Percentiles rank a stretch among this genome's conserved stretches.
Conservation (phyloP, 2,888 invertebrate genomes). For the Gymnocheta viridis region DNA sequence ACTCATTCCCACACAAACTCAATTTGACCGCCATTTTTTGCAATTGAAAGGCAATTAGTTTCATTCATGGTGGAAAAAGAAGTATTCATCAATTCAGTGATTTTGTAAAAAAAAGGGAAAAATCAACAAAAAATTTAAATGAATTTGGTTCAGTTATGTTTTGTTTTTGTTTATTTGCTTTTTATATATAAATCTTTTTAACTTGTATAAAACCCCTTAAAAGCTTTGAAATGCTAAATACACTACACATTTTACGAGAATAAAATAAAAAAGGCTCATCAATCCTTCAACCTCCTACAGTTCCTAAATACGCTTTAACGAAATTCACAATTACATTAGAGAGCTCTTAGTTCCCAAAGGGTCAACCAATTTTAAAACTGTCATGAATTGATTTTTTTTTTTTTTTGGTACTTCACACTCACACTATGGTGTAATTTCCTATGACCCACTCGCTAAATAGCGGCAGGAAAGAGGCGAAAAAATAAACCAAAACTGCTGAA, state of each 20-base stretch:
- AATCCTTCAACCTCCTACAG: neutral
- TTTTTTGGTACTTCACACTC: neutral
- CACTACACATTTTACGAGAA: conserved; percentile 1
- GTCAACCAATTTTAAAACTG: conserved; percentile 58
- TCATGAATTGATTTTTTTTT: conserved; percentile 68
- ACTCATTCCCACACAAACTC: conserved; percentile 45
- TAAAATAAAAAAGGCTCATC: neutral
- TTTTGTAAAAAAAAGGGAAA: conserved; percentile 34
- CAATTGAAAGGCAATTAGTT: conserved; percentile 71
- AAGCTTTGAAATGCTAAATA: conserved; percentile 44
- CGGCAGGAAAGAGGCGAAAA: neutral
- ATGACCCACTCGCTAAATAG: conserved; percentile 3
- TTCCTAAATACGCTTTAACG: neutral
- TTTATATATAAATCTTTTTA: conserved; percentile 20
- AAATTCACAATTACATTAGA: conserved; percentile 31
- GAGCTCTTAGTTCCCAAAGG: conserved; percentile 20
- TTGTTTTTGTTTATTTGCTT: neutral
- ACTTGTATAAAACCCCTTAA: conserved; percentile 28
- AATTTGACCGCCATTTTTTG: conserved; percentile 61
- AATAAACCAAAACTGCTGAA: conserved; percentile 41
- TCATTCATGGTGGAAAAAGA: conserved; percentile 61
- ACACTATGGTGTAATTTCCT: neutral
- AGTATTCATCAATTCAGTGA: conserved; percentile 65
- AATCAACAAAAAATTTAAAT: conserved; percentile 15
- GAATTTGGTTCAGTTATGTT: conserved; percentile 37